phyloP scores from a whole-genome alignment of 2,113 vertebrate species.

The Cephalopholis sonnerati region DNA sequence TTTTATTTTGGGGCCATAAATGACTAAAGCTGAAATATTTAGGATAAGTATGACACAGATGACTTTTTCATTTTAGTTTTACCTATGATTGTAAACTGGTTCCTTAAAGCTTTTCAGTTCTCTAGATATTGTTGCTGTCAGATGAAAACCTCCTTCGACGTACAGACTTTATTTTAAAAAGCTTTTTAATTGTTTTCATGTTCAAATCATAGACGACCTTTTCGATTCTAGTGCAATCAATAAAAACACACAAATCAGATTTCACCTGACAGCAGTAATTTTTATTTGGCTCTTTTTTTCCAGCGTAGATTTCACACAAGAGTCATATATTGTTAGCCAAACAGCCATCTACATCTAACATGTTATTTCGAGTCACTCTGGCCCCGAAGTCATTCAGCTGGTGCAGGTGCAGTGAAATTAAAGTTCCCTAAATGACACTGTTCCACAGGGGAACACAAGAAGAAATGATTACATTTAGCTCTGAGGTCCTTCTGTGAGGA shows the following conservation, averaged over 20 bases:
- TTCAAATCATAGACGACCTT: conserved; percentile 23
- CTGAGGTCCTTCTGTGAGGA: conserved; percentile 28
- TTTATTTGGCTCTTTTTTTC: conserved; percentile 7
- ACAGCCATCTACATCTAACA: neutral
- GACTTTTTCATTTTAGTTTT: neutral
- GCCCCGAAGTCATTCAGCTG: conserved; percentile 37
- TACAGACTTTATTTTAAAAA: neutral
- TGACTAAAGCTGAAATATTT: conserved; percentile 1
- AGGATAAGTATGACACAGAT: conserved; percentile 9
- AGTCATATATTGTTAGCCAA: conserved; percentile 29
- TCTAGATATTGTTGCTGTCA: conserved; percentile 11
- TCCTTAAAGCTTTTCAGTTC: conserved; percentile 5
- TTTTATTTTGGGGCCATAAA: conserved; percentile 2
- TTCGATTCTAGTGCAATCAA: neutral
- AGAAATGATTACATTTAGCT: conserved; percentile 47
- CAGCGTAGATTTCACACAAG: conserved; percentile 2
- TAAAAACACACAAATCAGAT: conserved; percentile 1
- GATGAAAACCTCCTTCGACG: conserved; percentile 12
- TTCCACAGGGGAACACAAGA: conserved; percentile 43
- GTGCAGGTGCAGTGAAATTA: conserved; percentile 44
- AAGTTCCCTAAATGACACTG: conserved; percentile 33
- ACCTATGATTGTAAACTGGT: conserved; percentile 27
- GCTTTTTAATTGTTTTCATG: conserved; percentile 2
- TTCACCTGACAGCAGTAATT: conserved; percentile 15
- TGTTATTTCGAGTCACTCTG: conserved; percentile 42